Percentiles rank a stretch among this genome's conserved stretches.
These are phyloP conservation scores for Torymus auratus DNA, from an alignment of 2,888 invertebrate species.

Conservation along the genomic window DNA sequence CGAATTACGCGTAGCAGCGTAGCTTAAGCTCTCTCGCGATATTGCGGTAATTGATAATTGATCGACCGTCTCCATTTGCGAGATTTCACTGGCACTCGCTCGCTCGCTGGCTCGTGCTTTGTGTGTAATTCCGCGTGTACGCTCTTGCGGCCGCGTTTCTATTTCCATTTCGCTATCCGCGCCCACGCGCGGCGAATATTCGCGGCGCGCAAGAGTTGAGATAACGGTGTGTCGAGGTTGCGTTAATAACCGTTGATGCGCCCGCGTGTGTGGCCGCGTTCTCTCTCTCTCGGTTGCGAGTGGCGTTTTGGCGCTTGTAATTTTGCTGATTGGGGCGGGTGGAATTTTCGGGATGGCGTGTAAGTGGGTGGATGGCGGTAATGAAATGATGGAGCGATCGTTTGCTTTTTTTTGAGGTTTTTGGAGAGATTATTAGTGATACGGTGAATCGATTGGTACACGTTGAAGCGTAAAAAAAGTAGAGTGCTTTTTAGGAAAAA, in stretches of 20 bases:
- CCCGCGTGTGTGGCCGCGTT: too few species aligned
- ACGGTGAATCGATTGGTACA: too few species aligned
- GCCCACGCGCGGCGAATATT: slow-evolving; percentile 7
- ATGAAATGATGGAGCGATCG: too few species aligned
- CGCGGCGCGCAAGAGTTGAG: slow-evolving; percentile 1
- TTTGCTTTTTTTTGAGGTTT: too few species aligned
- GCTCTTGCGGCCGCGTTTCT: slow-evolving; percentile 8
- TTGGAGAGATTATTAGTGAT: too few species aligned
- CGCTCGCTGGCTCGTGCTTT: background rate
- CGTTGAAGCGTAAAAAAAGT: too few species aligned
- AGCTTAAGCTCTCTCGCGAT: slow-evolving; percentile 61
- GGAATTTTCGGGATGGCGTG: too few species aligned
- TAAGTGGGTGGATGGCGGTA: too few species aligned
- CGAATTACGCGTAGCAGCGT: slow-evolving; percentile 70
- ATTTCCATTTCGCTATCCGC: background rate
- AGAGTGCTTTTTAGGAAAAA: too few species aligned
- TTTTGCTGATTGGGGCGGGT: too few species aligned
- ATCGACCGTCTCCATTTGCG: slow-evolving; percentile 59
- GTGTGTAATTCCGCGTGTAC: slow-evolving; percentile 28
- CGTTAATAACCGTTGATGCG: background rate
- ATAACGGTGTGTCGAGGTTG: slow-evolving; percentile 14
- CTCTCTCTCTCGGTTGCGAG: too few species aligned
- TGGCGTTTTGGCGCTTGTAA: too few species aligned
- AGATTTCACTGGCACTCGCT: slow-evolving; percentile 33
- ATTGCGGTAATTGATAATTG: slow-evolving; percentile 73